Evolutionary conservation across 2,797 vertebrate genomes (phyloP), one percentile per base, ranked within the genome.

Genomic region (Leucoraja ocellata): DNA sequence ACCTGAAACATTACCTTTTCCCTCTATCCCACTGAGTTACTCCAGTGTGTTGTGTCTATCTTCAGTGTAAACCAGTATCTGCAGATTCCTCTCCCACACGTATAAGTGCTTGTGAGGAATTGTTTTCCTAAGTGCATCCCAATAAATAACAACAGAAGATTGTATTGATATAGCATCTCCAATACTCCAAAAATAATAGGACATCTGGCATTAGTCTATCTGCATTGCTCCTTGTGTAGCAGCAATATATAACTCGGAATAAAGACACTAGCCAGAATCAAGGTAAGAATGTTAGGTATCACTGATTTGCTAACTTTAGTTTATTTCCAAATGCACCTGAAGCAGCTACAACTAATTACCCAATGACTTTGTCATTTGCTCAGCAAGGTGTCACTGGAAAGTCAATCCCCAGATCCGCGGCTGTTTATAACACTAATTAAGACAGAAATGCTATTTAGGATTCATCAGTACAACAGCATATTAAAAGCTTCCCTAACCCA

Each of bases 401-500:
- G 46, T 83, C 46, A 81, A 21, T 54, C 80, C 21, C 28, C 1
- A 23, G 6, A 81, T 25, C 46, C 3, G 9, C 46, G 23, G 21
- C 80, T 46, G 21, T 81, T 81, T 81, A 23, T 78, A 78, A 32
- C n/a, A 58, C 81, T 84, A 61, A 25, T 84, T n/a, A 84, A 84
- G 54, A 11, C 3, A 61, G 54, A 25, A 84, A 84, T 54, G 39
- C 46, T 80, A 39, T 28, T 68, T 13, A 13, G 11, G 0, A 11
- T 78, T 32, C 13, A 78, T 78, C 28, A n/a, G 3, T 36, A 32
- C 7, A 39, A 36, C 32, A 79, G 25, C 1, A 63, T 14, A 86
- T 11, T 28, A 63, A 63, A 63, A 36, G 71, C 18, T 5, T 73
- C 71, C 71, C 65, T 3, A 73, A 73, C 18, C 71, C 18, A 73